Evolutionary conservation across 2,797 vertebrate species (phyloP), one percentile per base, ranked within the genome.

Genomic region (Cetoscarus ocellatus): DNA sequence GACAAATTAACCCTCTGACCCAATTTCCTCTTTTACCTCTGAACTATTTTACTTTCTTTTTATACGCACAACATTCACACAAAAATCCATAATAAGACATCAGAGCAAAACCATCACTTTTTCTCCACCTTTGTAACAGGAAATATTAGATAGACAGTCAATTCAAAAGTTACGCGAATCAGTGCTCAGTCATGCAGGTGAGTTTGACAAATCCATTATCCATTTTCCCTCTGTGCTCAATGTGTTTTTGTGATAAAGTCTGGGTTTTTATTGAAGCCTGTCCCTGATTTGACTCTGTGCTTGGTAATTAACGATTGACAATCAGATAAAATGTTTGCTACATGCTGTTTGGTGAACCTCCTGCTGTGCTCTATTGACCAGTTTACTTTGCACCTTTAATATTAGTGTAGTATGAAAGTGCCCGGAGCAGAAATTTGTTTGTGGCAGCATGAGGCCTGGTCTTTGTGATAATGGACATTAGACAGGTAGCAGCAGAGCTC

Each of bases 151-250:
- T 57, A 54, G 69, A 73, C 8, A 19, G 54, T 66, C 62, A 44
- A 17, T 68, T 79, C 68, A 67, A 63, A 53, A 40, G 45, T 48
- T 15, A 54, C 79, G 67, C 68, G 63, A n/a, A 74, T 89, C 67
- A 81, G 74, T n/a, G 80, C 67, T 74, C 73, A 68, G 17, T 84
- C 80, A 76, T 38, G 70, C 70, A 65, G 67, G 58, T 79, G 62
- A 61, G 70, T 80, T 52, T 39, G 69, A 1, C 48, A 39, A 9
- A 48, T 54, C 67, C n/a, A 14, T 40, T n/a, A 17, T 17, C n/a
- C 13, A 42, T 39, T 7, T n/a, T 34, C 44, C 38, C 3, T 19
- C 18, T 38, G 8, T 49, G 42, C 17, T 10, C 6, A 39, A 47
- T 51, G 67, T 75, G 73, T 18, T 52, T n/a, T 17, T 53, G 38